Base-by-base conservation (phyloP, 2,888 invertebrate genomes). In the Anoncus sp. region DNA sequence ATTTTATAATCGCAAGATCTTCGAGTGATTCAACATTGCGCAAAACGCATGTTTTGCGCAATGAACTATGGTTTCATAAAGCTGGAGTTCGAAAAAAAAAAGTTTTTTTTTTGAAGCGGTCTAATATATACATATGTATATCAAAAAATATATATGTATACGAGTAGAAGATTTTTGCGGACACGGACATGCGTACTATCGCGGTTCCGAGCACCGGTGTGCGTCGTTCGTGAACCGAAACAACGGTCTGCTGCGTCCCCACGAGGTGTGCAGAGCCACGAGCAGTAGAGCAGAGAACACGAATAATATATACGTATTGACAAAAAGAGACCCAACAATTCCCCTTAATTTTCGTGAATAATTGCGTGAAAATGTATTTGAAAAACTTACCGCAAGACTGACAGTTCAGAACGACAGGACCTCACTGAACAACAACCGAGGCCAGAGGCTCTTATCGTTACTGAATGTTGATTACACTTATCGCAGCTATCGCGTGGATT, bases 401-500 rank as follows among this genome's bases (percentile, higher is more conserved):
- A 62, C 62, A 47, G 62, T 24, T 22, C 31, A 14, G 16, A 22
- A 43, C 18, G 55, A 57, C 51, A 35, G 16, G 5, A 40, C 40
- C 22, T 14, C 60, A 62, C 71, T 67, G 49, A 49, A 59, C 38
- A 67, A 47, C n/a, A 49, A 51, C 45, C 24, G 10, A 22, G 60
- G 6, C n/a, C 45, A 53, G n/a, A 53, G n/a, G 55, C 18, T 75
- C 55, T 78, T 75, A 71, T 75, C 71, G 78, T 63, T 22, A 53
- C 18, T 18, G 53, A 66, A 55, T 62, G 75, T 40, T 66, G 70
- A 72, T 77, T 72, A 72, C 55, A 65, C 62, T 72, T 75, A 78
- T 75, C 69, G 51, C 43, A 43, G 40, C 67, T 65, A 77, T 74
- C 70, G 55, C 51, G 43, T 49, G 18, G 66, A 38, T 63, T 65